Base-by-base conservation (phyloP, 1,140 invertebrate genomes). In the Penaeus chinensis region DNA sequence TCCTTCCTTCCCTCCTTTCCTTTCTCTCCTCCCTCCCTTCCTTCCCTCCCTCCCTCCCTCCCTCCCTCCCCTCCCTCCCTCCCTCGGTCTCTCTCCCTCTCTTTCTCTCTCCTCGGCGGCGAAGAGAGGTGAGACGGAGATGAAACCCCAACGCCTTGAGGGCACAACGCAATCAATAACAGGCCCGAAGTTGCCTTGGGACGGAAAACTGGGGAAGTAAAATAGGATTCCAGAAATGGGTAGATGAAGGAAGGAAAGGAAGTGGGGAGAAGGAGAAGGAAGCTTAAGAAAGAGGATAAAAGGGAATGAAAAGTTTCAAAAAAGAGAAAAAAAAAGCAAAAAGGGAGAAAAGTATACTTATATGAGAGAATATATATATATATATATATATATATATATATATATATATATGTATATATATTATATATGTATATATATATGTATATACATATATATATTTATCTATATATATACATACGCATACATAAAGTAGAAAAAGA, bases 381-480 rank as follows among this genome's bases (percentile, higher is more conserved):
- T 71, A 71, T 71, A 71, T 71, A 71, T n/a, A n/a, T 71, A n/a
- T 71, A 71, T 71, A 71, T 71, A 71, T 71, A 81, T 22, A n/a
- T 62, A 81, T 81, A 81, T 81, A 81, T 63, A 61, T 81, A 81
- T 63, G 63, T 81, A n/a, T 81, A 81, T 81, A 62, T 63, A 81
- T 81, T 81, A 81, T 81, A 62, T 81, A 81, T 81, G 27, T 81
- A 81, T 63, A 62, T 63, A 81, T 81, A n/a, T 81, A 81, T 81
- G 27, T 63, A 81, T 81, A 81, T 81, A 81, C 63, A 62, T 81
- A 81, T 81, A 62, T 81, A 81, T 63, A 62, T 81, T 63, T 63
- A 62, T 81, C 63, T 81, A 62, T 63, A 81, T 81, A n/a, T 13
- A 62, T 24, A 37, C 1, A n/a, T 3, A n/a, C 22, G 47, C 3